Evolutionary conservation across 2,113 vertebrate species (phyloP).

Genomic region (Dicerorhinus sumatrensis): DNA sequence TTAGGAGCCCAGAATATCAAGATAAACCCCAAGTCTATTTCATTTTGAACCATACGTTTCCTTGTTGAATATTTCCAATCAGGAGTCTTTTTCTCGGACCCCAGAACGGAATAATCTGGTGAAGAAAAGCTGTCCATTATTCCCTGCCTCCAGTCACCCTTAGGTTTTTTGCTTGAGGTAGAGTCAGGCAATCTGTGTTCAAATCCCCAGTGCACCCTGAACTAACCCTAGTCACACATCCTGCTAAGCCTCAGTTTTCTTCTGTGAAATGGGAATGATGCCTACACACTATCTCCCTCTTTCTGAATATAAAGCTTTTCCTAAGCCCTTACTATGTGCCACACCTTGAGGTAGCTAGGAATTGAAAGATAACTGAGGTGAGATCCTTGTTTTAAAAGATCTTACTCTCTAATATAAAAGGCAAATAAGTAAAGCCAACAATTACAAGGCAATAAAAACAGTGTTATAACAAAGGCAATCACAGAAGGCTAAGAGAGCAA

Average conservation of each 20-base stretch:
- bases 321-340: background rate
- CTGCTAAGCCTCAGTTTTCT: background rate
- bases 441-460: background rate
- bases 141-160: background rate
- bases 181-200: background rate
- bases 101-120: background rate
- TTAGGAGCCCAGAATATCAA: background rate
- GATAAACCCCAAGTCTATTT: background rate
- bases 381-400: background rate
- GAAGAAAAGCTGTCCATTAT: background rate
- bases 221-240: background rate
- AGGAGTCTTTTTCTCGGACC: background rate
- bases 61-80: background rate
- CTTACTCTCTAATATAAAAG: background rate
- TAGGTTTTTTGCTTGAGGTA: background rate
- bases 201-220: background rate
- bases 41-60: background rate
- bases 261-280: background rate
- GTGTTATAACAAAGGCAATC: background rate
- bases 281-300: too few relatives aligned
- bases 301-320: background rate
- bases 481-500: background rate
- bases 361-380: background rate
- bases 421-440: background rate
- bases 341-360: background rate